Evolutionary conservation across 2,797 vertebrate species (phyloP).

Genomic region (Pseudochaenichthys georgianus): DNA sequence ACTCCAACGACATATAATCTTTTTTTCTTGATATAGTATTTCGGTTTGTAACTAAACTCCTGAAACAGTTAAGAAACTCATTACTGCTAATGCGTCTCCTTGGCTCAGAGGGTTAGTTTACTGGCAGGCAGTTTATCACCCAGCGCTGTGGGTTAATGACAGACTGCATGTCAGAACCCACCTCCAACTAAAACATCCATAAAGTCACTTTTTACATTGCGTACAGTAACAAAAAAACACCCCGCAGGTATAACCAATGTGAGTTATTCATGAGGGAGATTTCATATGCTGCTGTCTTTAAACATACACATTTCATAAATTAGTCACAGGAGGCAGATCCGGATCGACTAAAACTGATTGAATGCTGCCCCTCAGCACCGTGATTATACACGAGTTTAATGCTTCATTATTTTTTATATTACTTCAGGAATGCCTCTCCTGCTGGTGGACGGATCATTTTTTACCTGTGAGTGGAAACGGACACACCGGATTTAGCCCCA

Average conservation of each 20-base stretch:
- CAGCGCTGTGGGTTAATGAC: constrained; percentile 38
- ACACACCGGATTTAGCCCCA: constrained; percentile 19
- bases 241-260: constrained; percentile 34
- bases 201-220: constrained; percentile 22
- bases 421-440: constrained; percentile 33
- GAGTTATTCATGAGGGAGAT: constrained; percentile 39
- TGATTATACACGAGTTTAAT: constrained; percentile 47
- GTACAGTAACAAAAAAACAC: constrained; percentile 50
- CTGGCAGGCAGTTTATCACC: constrained; percentile 67
- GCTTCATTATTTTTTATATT: constrained; percentile 51
- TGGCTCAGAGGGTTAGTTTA: constrained; percentile 55
- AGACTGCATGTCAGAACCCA: constrained; percentile 67
- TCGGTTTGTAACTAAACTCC: constrained; percentile 44
- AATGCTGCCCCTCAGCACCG: constrained; percentile 31
- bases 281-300: constrained; percentile 43
- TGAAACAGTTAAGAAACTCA: constrained; percentile 48
- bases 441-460: background rate
- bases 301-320: constrained; percentile 59
- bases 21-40: constrained; percentile 27
- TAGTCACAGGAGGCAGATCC: constrained; percentile 37
- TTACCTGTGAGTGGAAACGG: background rate
- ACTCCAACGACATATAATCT: background rate
- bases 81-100: constrained; percentile 59
- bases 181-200: constrained; percentile 43
- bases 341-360: constrained; percentile 28